Evolutionary conservation across 2,888 invertebrate species (phyloP).

Genomic region (Pollenia labialis): DNA sequence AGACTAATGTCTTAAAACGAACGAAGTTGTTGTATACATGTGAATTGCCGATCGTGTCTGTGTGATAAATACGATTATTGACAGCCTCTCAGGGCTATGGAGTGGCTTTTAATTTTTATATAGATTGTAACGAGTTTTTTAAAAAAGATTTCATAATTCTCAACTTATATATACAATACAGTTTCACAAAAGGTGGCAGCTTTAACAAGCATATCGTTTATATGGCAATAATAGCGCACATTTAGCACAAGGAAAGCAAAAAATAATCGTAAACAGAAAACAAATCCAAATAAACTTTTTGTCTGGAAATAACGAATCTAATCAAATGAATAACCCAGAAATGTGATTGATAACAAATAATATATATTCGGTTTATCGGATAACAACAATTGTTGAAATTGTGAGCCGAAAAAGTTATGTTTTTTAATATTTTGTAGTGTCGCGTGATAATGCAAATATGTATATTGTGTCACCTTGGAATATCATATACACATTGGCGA

Average conservation of each 20-base stretch:
- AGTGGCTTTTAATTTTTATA: too few relatives aligned
- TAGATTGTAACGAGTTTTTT: too few relatives aligned
- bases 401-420: not conserved
- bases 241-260: not conserved
- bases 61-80: too few relatives aligned
- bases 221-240: not conserved
- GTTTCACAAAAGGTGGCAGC: too few relatives aligned
- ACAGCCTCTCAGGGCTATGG: too few relatives aligned
- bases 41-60: too few relatives aligned
- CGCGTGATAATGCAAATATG: not conserved
- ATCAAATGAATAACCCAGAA: slow-evolving; percentile 19
- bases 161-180: too few relatives aligned
- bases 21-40: too few relatives aligned
- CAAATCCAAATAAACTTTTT: slow-evolving; percentile 3
- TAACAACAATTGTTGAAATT: not conserved
- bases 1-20: too few relatives aligned
- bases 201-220: not conserved
- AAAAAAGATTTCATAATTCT: too few relatives aligned
- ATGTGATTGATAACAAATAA: slow-evolving; percentile 25
- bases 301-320: slow-evolving; percentile 9
- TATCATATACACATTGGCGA: too few relatives aligned
- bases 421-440: not conserved
- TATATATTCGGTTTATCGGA: slow-evolving; percentile 9
- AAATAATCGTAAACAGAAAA: slow-evolving; percentile 36
- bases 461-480: too few relatives aligned